Percentiles rank a stretch among this genome's conserved stretches.
These are phyloP conservation scores for Goniozus legneri DNA, from an alignment of 1,140 invertebrate species.

Conservation along the genomic window DNA sequence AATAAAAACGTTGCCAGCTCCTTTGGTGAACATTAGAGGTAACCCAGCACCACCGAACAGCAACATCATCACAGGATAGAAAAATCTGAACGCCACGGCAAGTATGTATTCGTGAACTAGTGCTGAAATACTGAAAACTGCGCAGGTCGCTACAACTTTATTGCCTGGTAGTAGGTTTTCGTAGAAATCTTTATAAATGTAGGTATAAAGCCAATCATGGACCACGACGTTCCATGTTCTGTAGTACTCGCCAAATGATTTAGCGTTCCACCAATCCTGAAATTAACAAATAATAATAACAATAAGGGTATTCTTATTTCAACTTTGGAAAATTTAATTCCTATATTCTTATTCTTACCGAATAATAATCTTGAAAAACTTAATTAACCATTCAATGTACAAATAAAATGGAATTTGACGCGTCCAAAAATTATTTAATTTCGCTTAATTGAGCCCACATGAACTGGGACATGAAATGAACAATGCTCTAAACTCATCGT, in stretches of 20 bases:
- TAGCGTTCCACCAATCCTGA: slow-evolving; percentile 94
- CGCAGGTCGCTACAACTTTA: slow-evolving; percentile 54
- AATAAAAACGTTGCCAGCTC: slow-evolving; percentile 73
- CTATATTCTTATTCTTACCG: too few species aligned
- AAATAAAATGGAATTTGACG: too few species aligned
- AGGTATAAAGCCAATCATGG: slow-evolving; percentile 90
- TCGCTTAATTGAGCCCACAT: too few species aligned
- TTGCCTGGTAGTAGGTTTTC: slow-evolving; percentile 55
- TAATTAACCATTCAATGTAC: too few species aligned
- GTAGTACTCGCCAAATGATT: slow-evolving; percentile 77
- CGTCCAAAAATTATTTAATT: too few species aligned
- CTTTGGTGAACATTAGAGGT: slow-evolving; percentile 58
- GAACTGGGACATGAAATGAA: too few species aligned
- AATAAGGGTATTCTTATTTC: too few species aligned
- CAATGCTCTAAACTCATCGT: too few species aligned
- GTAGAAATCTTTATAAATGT: slow-evolving; percentile 85
- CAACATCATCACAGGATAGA: slow-evolving; percentile 81
- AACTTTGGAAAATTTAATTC: too few species aligned
- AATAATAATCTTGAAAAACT: too few species aligned
- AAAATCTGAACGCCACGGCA: slow-evolving; percentile 73
- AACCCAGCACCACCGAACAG: slow-evolving; percentile 64
- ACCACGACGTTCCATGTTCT: slow-evolving; percentile 93
- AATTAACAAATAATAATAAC: too few species aligned
- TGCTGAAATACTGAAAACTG: slow-evolving; percentile 66
- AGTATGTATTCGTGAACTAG: slow-evolving; percentile 85